Conservation (phyloP, 2,113 vertebrate genomes). For the Oncorhynchus mykiss region DNA sequence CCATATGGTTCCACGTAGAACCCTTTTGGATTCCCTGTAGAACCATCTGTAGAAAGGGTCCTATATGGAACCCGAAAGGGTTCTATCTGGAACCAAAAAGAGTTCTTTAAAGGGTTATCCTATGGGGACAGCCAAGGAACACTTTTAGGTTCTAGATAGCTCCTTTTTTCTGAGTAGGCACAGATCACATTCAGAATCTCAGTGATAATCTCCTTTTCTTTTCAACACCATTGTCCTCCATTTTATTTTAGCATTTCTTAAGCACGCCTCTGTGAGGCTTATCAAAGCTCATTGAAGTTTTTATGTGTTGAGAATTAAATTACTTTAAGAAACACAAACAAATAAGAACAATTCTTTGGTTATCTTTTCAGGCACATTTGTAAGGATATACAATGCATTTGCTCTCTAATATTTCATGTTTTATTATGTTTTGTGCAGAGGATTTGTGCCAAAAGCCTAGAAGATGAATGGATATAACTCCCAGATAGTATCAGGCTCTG, state of each 20-base stretch:
- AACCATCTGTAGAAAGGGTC: too few relatives aligned
- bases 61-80: too few relatives aligned
- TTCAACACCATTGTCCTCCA: constrained; percentile 7
- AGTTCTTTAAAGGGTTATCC: too few relatives aligned
- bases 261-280: background rate
- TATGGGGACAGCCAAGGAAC: too few relatives aligned
- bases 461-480: background rate
- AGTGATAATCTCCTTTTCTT: constrained; percentile 18
- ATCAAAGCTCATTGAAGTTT: background rate
- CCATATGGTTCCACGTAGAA: too few relatives aligned
- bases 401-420: background rate
- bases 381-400: background rate
- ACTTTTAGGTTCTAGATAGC: too few relatives aligned
- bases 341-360: background rate
- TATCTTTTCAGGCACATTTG: background rate
- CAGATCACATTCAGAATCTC: constrained; percentile 27
- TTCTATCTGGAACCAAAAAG: too few relatives aligned
- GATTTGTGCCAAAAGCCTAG: background rate
- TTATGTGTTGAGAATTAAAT: background rate
- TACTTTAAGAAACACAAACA: background rate
- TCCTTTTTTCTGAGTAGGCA: constrained; percentile 18
- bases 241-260: background rate
- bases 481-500: constrained; percentile 22
- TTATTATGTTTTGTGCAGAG: background rate
- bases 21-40: too few relatives aligned